These are phyloP conservation scores for Ichneumon xanthorius DNA, from an alignment of 2,888 invertebrate species.

Conservation along the genomic window DNA sequence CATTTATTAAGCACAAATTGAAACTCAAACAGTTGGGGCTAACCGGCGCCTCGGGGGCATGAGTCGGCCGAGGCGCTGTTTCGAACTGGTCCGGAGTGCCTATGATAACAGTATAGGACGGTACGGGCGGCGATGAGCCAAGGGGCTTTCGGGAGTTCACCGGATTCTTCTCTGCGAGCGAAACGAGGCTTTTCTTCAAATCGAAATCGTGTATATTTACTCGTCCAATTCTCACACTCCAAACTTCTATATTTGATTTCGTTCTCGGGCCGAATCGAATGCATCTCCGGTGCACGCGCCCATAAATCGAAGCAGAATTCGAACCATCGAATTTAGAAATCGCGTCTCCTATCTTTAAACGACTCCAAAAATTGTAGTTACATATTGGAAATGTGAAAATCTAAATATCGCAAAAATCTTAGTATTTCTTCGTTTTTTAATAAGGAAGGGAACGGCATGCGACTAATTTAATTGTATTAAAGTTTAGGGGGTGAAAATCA, in stretches of 20 bases:
- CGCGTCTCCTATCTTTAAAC: background rate
- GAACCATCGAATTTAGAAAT: background rate
- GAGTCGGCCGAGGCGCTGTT: constrained; percentile 19
- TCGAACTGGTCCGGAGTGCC: constrained; percentile 31
- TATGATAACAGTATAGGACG: background rate
- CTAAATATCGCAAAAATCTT: background rate
- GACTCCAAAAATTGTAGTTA: background rate
- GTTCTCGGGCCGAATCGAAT: background rate
- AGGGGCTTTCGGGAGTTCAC: background rate
- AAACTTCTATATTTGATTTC: constrained; percentile 8
- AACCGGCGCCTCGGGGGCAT: constrained; percentile 8
- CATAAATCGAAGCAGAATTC: background rate
- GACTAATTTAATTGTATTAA: no score
- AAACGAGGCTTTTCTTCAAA: background rate
- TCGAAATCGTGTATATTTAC: background rate
- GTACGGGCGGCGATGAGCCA: background rate
- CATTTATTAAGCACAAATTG: constrained; percentile 81
- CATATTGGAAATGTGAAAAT: background rate
- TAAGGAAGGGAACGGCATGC: no score
- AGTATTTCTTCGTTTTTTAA: no score
- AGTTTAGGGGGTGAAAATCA: no score
- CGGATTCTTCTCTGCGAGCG: background rate
- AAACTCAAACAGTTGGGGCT: constrained; percentile 75
- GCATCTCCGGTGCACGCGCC: background rate
- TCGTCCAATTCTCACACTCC: background rate